Base-by-base conservation (phyloP, 2,888 invertebrate genomes). In the Drosophila anomalata region DNA sequence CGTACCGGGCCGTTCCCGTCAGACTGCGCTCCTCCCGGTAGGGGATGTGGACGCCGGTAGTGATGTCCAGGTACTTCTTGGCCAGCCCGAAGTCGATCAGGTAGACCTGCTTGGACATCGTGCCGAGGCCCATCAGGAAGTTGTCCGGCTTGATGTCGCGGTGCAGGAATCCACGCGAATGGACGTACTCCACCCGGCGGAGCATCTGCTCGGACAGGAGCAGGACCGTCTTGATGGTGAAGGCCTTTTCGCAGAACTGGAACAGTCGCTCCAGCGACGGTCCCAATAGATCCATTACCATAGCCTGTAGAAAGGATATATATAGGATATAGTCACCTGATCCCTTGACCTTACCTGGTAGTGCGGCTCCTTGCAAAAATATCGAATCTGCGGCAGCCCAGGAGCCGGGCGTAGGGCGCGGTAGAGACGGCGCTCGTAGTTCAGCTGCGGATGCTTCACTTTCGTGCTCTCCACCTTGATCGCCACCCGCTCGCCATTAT, bases 41-140 rank as follows among this genome's bases (percentile, higher is more conserved):
- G 31, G 97, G 96, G 93, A 99, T 99, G 93, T 99, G 99, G 90
- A 96, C 96, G 90, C 96, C 94, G 79, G 97, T 97, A 89, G 97
- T 95, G 71, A 96, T 95, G 92, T 99, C 98, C 90, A 97, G 95
- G 93, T 97, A 99, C 93, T 98, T 99, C 93, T 99, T 99, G 71
- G 99, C 98, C 92, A 99, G 93, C 78, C 99, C 99, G 93, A 99
- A 99, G 93, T 99, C 99, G 93, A 99, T 99, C 91, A 99, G 96
- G 93, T 99, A 98, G 87, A 99, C 96, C 93, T 97, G 94, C 93
- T 98, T 98, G 91, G 97, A 97, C 92, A 95, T 95, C 92, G 97
- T 96, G 87, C 98, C 98, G 85, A 98, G 94, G 78, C 98, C 98
- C 98, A 98, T 99, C 88, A 99, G 93, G 93, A 99, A 98, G 93